Conservation (phyloP, 2,888 invertebrate species). For the Conus canariensis region DNA sequence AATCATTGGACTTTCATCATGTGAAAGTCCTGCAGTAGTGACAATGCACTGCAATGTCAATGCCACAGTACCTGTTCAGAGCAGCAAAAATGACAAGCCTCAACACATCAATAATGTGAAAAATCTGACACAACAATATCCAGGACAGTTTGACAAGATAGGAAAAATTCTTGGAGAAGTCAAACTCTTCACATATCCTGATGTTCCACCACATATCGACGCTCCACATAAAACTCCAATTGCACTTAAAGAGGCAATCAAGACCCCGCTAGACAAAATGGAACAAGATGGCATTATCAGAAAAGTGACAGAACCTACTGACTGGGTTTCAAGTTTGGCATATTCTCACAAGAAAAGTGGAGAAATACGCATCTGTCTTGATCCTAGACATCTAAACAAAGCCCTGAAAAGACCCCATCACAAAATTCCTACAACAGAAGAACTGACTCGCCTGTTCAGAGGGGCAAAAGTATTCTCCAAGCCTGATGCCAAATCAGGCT, state of each 20-base stretch:
- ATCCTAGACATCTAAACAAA: conserved; percentile 49
- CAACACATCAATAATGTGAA: too few species aligned
- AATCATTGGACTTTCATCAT: conserved; percentile 45
- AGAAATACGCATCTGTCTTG: conserved; percentile 47
- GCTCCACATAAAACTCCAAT: conserved; percentile 39
- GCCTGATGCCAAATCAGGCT: conserved; percentile 44
- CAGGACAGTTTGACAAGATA: conserved; percentile 45
- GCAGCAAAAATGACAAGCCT: conserved; percentile 9
- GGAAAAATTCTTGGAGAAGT: conserved; percentile 27
- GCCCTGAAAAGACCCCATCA: conserved; percentile 49
- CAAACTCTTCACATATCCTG: background rate
- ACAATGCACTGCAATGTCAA: conserved; percentile 36
- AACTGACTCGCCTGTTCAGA: conserved; percentile 42
- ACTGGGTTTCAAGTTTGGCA: conserved; percentile 48
- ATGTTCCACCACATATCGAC: conserved; percentile 39
- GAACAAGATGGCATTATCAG: conserved; percentile 49
- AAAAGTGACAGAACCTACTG: conserved; percentile 50
- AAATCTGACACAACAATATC: background rate
- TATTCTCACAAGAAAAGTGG: conserved; percentile 37
- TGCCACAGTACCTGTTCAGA: background rate
- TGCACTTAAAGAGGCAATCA: conserved; percentile 26
- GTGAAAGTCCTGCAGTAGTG: conserved; percentile 36
- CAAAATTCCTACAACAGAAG: conserved; percentile 7
- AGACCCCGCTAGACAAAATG: conserved; percentile 50
- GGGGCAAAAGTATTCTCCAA: conserved; percentile 52